phyloP scores from a whole-genome alignment of 2,113 vertebrate species.

The Serinus canaria region DNA sequence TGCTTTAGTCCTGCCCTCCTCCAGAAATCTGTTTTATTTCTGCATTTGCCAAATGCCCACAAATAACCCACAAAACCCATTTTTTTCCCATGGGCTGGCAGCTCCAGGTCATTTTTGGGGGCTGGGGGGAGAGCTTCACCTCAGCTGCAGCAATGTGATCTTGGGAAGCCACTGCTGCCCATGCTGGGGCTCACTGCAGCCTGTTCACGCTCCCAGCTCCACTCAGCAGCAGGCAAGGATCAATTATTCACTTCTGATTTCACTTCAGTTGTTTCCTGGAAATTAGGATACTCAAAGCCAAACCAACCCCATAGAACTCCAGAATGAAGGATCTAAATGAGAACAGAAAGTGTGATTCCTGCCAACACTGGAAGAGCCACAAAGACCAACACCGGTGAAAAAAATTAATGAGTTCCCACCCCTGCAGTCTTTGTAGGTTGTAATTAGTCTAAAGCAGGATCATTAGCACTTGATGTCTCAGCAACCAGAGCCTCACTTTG shows the following conservation, averaged over 20 bases:
- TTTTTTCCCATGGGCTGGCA: background rate
- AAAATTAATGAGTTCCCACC: constrained; percentile 12
- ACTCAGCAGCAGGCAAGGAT: background rate
- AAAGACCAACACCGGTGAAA: constrained; percentile 5
- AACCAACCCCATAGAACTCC: background rate
- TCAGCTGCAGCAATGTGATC: background rate
- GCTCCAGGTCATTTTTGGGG: background rate
- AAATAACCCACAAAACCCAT: background rate
- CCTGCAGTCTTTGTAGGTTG: background rate
- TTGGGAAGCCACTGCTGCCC: background rate
- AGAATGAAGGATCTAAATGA: background rate
- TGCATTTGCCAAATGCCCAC: background rate
- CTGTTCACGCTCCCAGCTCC: background rate
- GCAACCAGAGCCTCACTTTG: background rate
- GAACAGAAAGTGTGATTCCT: background rate
- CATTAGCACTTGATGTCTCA: background rate
- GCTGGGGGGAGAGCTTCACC: background rate
- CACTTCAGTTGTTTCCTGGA: background rate
- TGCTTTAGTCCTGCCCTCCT: background rate
- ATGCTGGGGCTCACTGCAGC: rapidly evolving
- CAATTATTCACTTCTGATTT: background rate
- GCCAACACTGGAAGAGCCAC: background rate
- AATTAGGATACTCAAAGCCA: background rate
- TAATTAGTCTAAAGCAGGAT: constrained; percentile 7
- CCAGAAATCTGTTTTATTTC: background rate